Base-by-base conservation (phyloP, 2,113 vertebrate genomes). In the Hiodon alosoides region DNA sequence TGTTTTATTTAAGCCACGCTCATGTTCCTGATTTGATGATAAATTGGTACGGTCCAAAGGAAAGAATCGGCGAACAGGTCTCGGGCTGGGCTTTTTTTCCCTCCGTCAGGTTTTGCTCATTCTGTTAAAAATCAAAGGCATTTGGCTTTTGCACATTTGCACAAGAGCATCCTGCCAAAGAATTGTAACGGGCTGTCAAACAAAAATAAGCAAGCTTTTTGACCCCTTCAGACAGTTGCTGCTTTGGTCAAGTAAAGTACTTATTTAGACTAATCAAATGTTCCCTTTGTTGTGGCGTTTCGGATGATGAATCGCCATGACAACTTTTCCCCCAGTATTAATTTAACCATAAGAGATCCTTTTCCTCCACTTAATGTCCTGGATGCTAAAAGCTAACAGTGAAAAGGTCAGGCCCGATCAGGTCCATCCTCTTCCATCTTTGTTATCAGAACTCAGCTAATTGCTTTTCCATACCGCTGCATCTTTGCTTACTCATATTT, bases 401-500 rank as follows among this genome's bases (percentile, higher is more conserved):
- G 71, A 59, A 83, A 86, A 87, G 81, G 82, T 83, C 82, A 78
- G 13, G 6, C 61, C 14, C 70, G 13, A 46, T 0, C 64, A 67
- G 69, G 74, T 81, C 64, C 50, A 3, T 48, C 17, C 47, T 13
- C 55, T 69, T 47, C 58, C 61, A 10, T 73, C 59, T 66, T 73
- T 80, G 81, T 83, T 76, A 76, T 79, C 66, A 78, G 78, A 67
- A 82, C 57, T 73, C 6, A 66, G 31, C 79, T 87, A 84, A 88
- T 86, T 73, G 74, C 74, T 85, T 83, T 84, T 85, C 83, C 80
- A 83, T 81, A 79, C 74, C 47, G 3, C 78, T 53, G 60, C 71
- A 72, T 80, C 80, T 85, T 81, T 84, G 81, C 81, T 83, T 86
- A 83, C 74, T 81, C 79, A 78, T 81, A 81, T 85, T 78, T 81